Percentiles rank a stretch among this genome's conserved stretches.
These are phyloP conservation scores for Antigone vipio DNA, from an alignment of 2,113 vertebrate genomes.

Conservation along the genomic window DNA sequence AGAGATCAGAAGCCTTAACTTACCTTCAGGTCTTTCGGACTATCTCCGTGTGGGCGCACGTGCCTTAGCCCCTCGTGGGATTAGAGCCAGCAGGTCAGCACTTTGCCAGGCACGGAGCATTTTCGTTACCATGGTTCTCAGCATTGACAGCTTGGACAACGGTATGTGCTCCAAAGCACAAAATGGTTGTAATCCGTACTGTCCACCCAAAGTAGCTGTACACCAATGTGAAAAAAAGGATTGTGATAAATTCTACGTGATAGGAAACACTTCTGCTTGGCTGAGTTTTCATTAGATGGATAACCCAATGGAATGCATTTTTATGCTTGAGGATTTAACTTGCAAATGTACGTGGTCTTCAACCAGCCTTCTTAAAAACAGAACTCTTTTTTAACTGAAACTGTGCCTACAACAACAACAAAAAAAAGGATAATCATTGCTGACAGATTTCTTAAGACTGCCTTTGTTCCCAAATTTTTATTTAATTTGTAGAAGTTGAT, in stretches of 20 bases:
- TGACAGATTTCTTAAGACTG: not conserved
- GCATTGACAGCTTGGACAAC: fast-evolving
- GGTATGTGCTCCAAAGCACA: not conserved
- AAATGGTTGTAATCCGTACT: fast-evolving
- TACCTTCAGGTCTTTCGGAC: not conserved
- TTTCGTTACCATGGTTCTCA: not conserved
- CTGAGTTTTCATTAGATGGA: not conserved
- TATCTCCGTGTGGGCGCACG: not conserved
- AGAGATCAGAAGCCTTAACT: not conserved
- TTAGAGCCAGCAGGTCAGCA: not conserved
- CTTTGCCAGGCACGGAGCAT: not conserved
- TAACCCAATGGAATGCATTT: not conserved
- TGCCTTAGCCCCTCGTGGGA: not conserved
- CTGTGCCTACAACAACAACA: not conserved
- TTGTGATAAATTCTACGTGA: not conserved
- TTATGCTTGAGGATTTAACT: not conserved
- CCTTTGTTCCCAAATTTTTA: not conserved
- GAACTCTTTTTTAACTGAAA: not conserved
- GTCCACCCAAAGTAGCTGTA: not conserved
- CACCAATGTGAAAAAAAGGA: not conserved
- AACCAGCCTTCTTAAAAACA: not conserved
- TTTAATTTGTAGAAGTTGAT: slow-evolving; percentile 5
- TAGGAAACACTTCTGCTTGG: not conserved
- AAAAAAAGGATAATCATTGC: not conserved
- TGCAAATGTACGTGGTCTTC: not conserved